Conservation (phyloP, 2,888 invertebrate genomes). For the Diogma glabrata region DNA sequence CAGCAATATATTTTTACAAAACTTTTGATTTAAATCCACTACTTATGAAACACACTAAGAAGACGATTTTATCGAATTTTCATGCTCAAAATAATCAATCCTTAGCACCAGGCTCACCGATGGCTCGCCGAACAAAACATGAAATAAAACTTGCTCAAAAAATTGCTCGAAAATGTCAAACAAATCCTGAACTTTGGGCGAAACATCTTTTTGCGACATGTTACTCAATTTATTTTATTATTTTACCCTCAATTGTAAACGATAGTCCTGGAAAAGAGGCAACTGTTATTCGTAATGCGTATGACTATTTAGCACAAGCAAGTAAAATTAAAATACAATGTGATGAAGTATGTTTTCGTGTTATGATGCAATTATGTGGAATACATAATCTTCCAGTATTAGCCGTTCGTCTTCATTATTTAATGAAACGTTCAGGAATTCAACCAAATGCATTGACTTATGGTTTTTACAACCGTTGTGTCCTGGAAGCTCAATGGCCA, state of each 20-base stretch:
- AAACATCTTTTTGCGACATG: conserved; percentile 79
- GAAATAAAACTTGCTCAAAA: conserved; percentile 86
- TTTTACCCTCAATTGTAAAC: conserved; percentile 77
- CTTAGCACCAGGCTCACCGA: conserved; percentile 68
- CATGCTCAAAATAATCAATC: conserved; percentile 34
- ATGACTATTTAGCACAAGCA: conserved; percentile 77
- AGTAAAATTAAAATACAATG: conserved; percentile 75
- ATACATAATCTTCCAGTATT: conserved; percentile 86
- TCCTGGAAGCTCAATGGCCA: conserved; percentile 93
- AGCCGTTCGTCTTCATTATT: conserved; percentile 80
- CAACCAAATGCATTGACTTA: conserved; percentile 98
- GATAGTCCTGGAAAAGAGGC: conserved; percentile 62
- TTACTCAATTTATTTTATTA: conserved; percentile 91
- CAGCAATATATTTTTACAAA: conserved; percentile 43
- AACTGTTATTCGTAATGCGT: conserved; percentile 65
- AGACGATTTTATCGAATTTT: conserved; percentile 28
- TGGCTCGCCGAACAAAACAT: conserved; percentile 88
- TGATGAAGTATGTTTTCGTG: conserved; percentile 95
- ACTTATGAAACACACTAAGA: conserved; percentile 37
- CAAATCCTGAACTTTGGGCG: conserved; percentile 82
- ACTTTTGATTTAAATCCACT: conserved; percentile 51
- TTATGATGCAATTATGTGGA: conserved; percentile 97
- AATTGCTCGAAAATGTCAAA: conserved; percentile 45
- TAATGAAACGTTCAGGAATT: conserved; percentile 87
- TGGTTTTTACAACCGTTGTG: conserved; percentile 69